Evolutionary conservation across 1,140 invertebrate species (phyloP).

Genomic region (Brachionus paranguensis): DNA sequence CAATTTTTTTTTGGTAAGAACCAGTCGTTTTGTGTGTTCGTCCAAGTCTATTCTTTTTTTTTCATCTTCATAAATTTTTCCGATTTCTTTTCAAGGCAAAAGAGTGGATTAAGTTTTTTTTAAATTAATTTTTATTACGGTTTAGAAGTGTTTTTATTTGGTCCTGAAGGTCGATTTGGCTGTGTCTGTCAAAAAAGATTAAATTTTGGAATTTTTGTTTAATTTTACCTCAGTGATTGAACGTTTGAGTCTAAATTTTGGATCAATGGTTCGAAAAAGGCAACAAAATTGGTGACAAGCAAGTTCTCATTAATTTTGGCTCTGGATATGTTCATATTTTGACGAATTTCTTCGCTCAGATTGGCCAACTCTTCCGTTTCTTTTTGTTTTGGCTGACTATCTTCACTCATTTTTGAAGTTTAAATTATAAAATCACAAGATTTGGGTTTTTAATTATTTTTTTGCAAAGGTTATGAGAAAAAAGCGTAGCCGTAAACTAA

Average conservation of each 20-base stretch:
- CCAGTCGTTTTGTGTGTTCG: constrained; percentile 15
- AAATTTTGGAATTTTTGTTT: background rate
- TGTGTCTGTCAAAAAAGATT: background rate
- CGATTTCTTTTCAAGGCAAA: background rate
- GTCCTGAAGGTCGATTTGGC: background rate
- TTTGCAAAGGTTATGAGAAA: background rate
- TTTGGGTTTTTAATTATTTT: background rate
- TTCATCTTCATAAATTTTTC: constrained; percentile 29
- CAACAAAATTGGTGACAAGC: background rate
- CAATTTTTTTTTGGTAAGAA: constrained; percentile 9
- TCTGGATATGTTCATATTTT: background rate
- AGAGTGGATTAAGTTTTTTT: background rate
- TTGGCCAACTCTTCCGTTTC: background rate
- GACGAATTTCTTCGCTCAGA: background rate
- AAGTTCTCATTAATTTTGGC: background rate
- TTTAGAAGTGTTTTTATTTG: constrained; percentile 18
- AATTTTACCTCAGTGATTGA: constrained; percentile 9
- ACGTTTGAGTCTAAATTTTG: constrained; percentile 35
- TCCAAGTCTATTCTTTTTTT: constrained; percentile 30
- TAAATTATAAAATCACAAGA: background rate
- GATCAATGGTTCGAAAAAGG: constrained; percentile 30
- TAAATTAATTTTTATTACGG: background rate
- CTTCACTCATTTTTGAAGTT: background rate
- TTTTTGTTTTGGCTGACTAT: background rate
- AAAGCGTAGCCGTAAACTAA: background rate